phyloP scores from a whole-genome alignment of 53 echinoderm and acorn worm species.

The Zoroaster sp. region DNA sequence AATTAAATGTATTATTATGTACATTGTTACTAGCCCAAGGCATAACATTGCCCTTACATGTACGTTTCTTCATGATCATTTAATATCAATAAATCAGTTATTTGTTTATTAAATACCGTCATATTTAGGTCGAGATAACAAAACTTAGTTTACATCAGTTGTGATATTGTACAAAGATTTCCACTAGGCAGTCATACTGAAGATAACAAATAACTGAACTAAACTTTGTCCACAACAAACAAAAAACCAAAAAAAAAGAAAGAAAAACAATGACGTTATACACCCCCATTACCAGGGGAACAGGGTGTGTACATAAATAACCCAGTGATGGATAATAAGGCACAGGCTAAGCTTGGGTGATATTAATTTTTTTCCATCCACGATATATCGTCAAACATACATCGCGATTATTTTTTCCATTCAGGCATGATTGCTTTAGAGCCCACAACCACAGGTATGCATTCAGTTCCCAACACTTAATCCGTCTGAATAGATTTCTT shows the following conservation, averaged over 20 bases:
- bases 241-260: neutral
- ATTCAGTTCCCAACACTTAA: too few species aligned
- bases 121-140: neutral
- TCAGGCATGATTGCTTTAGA: too few species aligned
- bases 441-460: too few species aligned
- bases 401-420: too few species aligned
- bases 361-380: too few species aligned
- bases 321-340: too few species aligned
- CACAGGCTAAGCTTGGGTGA: too few species aligned
- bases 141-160: slow-evolving; percentile 11
- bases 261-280: neutral
- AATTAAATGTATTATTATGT: neutral
- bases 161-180: slow-evolving; percentile 6
- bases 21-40: neutral
- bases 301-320: too few species aligned
- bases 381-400: too few species aligned
- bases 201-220: neutral
- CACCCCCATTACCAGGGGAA: neutral
- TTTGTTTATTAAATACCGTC: neutral
- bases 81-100: neutral
- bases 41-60: neutral
- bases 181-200: neutral
- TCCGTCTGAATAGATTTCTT: too few species aligned
- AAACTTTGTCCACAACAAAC: neutral
- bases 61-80: slow-evolving; percentile 7